Percentiles rank a stretch among this genome's conserved stretches.
Conservation (phyloP, 2,113 vertebrate species). For the Grammomys surdaster region DNA sequence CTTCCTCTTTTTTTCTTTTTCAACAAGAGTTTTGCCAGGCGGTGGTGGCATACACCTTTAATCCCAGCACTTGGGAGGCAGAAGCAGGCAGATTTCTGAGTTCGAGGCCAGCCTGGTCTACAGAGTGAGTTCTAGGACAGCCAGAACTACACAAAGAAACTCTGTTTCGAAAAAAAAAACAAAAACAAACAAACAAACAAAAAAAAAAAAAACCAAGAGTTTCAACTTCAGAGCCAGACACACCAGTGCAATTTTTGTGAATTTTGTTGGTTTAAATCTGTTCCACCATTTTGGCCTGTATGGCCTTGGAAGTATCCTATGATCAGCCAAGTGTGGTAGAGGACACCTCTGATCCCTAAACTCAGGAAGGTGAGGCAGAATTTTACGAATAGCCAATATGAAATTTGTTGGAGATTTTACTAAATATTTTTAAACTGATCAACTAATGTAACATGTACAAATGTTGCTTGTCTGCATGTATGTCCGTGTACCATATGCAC, state of each 20-base stretch:
- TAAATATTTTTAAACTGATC: not conserved
- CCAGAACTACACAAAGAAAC: no score
- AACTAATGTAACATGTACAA: not conserved
- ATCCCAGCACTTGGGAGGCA: no score
- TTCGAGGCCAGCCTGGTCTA: no score
- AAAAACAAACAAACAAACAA: no score
- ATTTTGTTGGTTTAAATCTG: not conserved
- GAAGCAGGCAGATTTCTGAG: no score
- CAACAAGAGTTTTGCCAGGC: not conserved
- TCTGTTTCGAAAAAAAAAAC: no score
- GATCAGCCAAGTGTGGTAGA: not conserved
- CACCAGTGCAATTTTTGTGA: not conserved
- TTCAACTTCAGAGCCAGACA: not conserved
- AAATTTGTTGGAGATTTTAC: not conserved
- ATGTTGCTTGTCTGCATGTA: not conserved
- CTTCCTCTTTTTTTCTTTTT: not conserved
- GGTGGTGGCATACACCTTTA: no score
- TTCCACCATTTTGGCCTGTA: accelerated
- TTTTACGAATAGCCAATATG: not conserved
- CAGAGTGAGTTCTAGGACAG: no score
- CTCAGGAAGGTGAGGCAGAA: not conserved
- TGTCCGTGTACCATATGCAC: not conserved
- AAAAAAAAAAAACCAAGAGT: not conserved
- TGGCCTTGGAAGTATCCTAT: not conserved
- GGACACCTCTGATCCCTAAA: not conserved